Percentiles rank a stretch among this genome's conserved stretches.
Evolutionary conservation across 2,797 vertebrate genomes (phyloP).

Genomic region (Meriones psammophilus): DNA sequence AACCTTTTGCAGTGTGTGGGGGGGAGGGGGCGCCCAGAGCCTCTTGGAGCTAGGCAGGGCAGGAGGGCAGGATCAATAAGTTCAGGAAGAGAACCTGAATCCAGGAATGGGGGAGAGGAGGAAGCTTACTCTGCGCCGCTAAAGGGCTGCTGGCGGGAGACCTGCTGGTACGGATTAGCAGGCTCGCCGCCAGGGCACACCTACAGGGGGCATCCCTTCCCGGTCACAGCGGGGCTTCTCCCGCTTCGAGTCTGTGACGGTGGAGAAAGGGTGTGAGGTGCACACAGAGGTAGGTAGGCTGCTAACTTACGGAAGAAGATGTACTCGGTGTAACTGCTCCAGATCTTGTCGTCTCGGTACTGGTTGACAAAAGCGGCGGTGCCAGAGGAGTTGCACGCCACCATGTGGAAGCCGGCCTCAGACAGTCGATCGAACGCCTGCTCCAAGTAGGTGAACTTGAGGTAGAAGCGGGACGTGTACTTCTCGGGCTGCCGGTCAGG

Average conservation of each 20-base stretch:
- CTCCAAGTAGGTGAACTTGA: constrained; percentile 94
- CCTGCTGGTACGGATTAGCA: too few species aligned
- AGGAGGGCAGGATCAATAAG: neutral
- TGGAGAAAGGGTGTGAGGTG: fast-evolving
- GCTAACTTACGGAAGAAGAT: constrained; percentile 94
- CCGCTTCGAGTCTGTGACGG: neutral
- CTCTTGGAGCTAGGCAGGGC: too few species aligned
- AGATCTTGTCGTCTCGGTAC: constrained; percentile 94
- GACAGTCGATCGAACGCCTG: constrained; percentile 94
- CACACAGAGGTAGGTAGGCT: neutral
- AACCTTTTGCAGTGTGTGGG: fast-evolving
- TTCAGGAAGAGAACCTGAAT: neutral
- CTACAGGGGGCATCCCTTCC: neutral
- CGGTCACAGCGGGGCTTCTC: fast-evolving
- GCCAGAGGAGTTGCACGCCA: constrained; percentile 94
- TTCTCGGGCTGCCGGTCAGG: constrained; percentile 94
- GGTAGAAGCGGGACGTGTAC: constrained; percentile 95
- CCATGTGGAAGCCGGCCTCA: constrained; percentile 94
- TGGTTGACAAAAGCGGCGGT: constrained; percentile 92
- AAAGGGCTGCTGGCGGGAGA: neutral
- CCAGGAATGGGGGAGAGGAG: fast-evolving
- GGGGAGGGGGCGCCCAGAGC: too few species aligned
- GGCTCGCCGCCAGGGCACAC: neutral
- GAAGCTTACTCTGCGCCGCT: fast-evolving
- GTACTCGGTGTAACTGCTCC: constrained; percentile 96